Evolutionary conservation across 1,140 invertebrate species (phyloP).

Genomic region (Heliconius himera): DNA sequence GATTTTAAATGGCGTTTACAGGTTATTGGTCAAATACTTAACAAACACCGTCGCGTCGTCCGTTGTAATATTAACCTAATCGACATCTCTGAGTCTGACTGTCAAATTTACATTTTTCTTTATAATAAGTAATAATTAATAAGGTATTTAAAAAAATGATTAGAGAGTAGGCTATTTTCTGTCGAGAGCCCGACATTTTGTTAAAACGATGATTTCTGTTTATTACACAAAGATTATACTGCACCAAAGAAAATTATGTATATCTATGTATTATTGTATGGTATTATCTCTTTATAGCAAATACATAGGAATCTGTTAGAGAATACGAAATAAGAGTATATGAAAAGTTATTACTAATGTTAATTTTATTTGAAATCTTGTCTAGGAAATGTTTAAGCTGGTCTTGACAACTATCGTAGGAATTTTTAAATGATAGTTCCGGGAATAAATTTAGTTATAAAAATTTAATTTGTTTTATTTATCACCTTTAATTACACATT

Average conservation of each 20-base stretch:
- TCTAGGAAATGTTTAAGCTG: constrained; percentile 54
- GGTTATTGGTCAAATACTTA: no score
- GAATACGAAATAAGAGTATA: constrained; percentile 1
- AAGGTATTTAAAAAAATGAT: background rate
- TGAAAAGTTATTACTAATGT: constrained; percentile 16
- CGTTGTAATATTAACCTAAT: background rate
- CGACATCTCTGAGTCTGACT: background rate
- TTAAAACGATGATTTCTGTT: background rate
- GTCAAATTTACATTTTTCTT: background rate
- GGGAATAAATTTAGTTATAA: constrained; percentile 66
- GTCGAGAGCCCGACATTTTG: background rate
- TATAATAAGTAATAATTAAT: background rate
- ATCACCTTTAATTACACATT: background rate
- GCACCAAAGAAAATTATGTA: background rate
- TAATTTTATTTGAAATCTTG: constrained; percentile 18
- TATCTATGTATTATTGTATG: background rate
- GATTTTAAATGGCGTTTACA: no score
- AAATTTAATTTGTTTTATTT: constrained; percentile 33
- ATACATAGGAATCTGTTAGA: background rate
- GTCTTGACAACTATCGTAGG: constrained; percentile 55
- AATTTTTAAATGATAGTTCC: constrained; percentile 65
- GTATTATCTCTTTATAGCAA: background rate
- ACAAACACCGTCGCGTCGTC: background rate
- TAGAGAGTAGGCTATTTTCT: background rate
- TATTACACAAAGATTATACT: background rate